Evolutionary conservation across 2,113 vertebrate species (phyloP).

Genomic region (Misgurnus anguillicaudatus): DNA sequence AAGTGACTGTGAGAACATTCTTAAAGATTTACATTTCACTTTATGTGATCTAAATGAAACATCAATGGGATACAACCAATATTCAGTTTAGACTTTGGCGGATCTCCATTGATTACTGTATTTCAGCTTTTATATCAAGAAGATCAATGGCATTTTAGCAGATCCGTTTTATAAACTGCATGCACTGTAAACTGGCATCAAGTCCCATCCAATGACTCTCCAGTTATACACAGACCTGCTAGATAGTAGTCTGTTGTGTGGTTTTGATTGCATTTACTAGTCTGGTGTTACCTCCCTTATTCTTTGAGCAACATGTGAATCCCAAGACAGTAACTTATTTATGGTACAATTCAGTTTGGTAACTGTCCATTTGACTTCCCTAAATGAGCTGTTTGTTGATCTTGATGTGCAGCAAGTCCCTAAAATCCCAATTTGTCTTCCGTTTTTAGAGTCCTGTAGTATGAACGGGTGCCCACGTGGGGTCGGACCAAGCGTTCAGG

Average conservation of each 20-base stretch:
- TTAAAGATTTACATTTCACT: conserved; percentile 35
- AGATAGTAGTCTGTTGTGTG: conserved; percentile 14
- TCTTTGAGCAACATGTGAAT: conserved; percentile 23
- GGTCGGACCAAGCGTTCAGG: conserved; percentile 29
- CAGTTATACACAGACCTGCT: conserved; percentile 28
- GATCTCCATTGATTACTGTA: conserved; percentile 1
- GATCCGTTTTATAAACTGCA: conserved; percentile 27
- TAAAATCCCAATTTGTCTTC: conserved; percentile 19
- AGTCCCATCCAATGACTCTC: conserved; percentile 48
- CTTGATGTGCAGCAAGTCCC: conserved; percentile 4
- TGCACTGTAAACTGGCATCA: conserved; percentile 41
- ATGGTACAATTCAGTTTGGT: conserved; percentile 39
- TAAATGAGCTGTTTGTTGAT: conserved; percentile 13
- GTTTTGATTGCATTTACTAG: conserved; percentile 5
- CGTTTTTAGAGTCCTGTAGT: conserved; percentile 12
- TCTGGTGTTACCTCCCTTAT: not conserved
- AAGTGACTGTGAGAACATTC: conserved; percentile 42
- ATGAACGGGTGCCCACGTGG: not conserved
- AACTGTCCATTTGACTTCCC: conserved; percentile 42
- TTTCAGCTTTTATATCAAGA: conserved; percentile 17
- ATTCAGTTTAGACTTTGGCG: conserved; percentile 15
- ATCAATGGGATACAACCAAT: conserved; percentile 19
- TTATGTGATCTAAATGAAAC: conserved; percentile 21
- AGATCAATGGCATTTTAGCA: conserved; percentile 4
- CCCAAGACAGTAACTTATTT: conserved; percentile 10